A percentile compares a stretch with the other conserved stretches of the same genome.
phyloP scores from a whole-genome alignment of 2,797 vertebrate species.

The Dipus sagitta region DNA sequence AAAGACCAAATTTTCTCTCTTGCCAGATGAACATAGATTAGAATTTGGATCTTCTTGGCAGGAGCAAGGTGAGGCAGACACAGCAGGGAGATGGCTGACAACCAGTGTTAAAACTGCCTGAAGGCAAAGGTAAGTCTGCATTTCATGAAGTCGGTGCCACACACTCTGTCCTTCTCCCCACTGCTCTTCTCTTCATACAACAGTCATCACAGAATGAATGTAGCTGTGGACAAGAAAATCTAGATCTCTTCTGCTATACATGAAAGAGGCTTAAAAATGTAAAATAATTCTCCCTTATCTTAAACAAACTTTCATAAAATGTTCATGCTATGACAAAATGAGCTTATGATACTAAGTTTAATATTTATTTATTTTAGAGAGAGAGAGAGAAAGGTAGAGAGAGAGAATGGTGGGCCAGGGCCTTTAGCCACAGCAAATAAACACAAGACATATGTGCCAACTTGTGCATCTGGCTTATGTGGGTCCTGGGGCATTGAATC shows the following conservation, averaged over 20 bases:
- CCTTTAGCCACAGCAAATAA: no score
- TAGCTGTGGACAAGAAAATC: not conserved
- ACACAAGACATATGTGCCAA: no score
- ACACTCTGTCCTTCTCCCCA: not conserved
- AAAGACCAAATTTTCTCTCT: not conserved
- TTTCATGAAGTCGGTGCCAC: not conserved
- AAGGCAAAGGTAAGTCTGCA: constrained; percentile 13
- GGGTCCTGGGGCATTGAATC: no score
- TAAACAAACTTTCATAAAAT: constrained; percentile 52
- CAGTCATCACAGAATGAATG: not conserved
- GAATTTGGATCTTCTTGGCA: not conserved
- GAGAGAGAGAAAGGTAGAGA: no score
- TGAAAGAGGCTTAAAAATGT: not conserved
- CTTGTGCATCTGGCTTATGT: no score
- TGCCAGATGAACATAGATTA: not conserved
- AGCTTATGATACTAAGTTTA: not conserved
- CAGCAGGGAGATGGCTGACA: not conserved
- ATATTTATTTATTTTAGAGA: no score
- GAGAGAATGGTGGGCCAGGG: no score
- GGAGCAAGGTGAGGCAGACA: not conserved
- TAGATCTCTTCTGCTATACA: not conserved
- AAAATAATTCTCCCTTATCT: not conserved
- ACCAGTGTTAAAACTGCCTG: not conserved
- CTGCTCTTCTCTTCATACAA: not conserved
- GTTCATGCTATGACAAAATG: not conserved